Conservation (phyloP, 2,797 vertebrate species). For the Taenioides sp. region DNA sequence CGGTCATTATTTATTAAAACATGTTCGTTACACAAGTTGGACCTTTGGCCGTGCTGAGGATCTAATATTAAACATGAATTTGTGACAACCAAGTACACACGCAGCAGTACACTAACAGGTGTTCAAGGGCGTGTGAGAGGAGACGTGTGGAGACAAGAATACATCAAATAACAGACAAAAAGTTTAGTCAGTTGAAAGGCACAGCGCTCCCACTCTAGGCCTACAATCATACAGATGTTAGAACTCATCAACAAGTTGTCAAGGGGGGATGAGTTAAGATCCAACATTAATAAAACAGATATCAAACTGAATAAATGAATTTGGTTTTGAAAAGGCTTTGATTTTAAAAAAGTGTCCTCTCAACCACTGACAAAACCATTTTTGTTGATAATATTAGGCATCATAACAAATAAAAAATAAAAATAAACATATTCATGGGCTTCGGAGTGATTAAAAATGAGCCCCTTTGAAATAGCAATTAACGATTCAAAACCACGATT, state of each 20-base stretch:
- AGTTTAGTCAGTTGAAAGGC: slow-evolving; percentile 6
- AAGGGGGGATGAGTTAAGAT: neutral
- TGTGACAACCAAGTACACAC: slow-evolving; percentile 7
- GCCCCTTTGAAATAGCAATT: no score
- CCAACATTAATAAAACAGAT: neutral
- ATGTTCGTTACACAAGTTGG: slow-evolving; percentile 9
- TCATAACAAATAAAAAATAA: neutral
- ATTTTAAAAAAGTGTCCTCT: slow-evolving; percentile 24
- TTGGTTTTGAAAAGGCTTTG: slow-evolving; percentile 24
- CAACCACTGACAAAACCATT: slow-evolving; percentile 5
- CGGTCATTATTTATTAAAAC: slow-evolving; percentile 8
- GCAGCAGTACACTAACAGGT: slow-evolving; percentile 31
- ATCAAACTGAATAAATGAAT: slow-evolving; percentile 17
- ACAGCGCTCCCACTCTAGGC: neutral
- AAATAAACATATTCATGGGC: neutral
- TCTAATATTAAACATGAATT: slow-evolving; percentile 6
- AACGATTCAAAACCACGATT: no score
- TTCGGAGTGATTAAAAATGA: neutral
- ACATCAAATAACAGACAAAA: slow-evolving; percentile 13
- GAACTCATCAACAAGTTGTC: slow-evolving; percentile 6
- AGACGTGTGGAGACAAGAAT: slow-evolving; percentile 38
- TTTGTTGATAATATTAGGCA: slow-evolving; percentile 15
- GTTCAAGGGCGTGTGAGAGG: slow-evolving; percentile 27
- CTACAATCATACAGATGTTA: neutral
- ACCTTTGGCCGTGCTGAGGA: slow-evolving; percentile 1